Evolutionary conservation across 2,888 invertebrate genomes (phyloP).

Genomic region (Tridacna crocea): DNA sequence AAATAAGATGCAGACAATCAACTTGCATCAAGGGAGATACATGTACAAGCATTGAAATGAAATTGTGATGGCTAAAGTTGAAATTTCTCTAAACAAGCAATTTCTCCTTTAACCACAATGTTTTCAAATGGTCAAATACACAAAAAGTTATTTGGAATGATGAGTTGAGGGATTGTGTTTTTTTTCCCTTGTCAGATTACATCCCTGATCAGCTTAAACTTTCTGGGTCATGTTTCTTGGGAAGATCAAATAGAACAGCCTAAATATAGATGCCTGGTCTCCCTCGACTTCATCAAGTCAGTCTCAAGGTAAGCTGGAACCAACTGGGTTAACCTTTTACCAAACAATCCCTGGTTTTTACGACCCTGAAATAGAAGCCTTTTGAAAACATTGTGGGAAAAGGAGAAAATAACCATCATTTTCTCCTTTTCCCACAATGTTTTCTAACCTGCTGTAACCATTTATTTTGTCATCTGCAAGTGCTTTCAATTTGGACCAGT

Average conservation of each 20-base stretch:
- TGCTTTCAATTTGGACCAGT: no score
- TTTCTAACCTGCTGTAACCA: no score
- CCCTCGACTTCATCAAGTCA: constrained; percentile 91
- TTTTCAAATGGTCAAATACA: background rate
- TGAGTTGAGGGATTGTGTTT: background rate
- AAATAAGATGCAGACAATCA: no score
- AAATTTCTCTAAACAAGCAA: background rate
- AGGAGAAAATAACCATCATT: background rate
- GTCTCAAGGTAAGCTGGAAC: constrained; percentile 87
- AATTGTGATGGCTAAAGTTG: background rate
- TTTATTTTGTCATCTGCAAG: no score
- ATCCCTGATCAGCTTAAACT: constrained; percentile 92
- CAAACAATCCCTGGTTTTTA: no score
- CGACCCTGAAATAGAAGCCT: no score
- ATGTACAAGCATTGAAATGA: background rate
- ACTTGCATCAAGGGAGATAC: no score
- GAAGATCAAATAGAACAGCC: constrained; percentile 90
- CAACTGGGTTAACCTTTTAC: background rate
- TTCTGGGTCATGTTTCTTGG: constrained; percentile 89
- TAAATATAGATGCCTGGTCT: constrained; percentile 94
- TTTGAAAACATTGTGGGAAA: constrained; percentile 2
- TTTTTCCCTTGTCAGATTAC: constrained; percentile 87
- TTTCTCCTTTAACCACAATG: background rate
- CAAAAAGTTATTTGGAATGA: background rate
- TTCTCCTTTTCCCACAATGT: background rate